Conservation (phyloP, 2,888 invertebrate genomes). For the Autographa pulchrina region DNA sequence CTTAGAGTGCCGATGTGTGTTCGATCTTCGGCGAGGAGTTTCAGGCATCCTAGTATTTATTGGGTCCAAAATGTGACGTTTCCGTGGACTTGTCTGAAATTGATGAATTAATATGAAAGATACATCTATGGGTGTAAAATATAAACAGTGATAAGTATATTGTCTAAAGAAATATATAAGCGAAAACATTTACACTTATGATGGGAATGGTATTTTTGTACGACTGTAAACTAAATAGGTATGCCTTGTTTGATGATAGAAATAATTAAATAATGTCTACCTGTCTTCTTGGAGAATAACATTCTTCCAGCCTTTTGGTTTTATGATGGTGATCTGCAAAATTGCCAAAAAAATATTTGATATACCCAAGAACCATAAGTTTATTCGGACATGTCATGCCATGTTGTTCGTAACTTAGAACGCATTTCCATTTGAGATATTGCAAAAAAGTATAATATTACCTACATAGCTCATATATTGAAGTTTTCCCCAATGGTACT, state of each 20-base stretch:
- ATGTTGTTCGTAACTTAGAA: too few species aligned
- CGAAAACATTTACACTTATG: too few species aligned
- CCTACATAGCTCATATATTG: too few species aligned
- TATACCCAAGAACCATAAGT: too few species aligned
- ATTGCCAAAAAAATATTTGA: neutral
- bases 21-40: conserved; percentile 32
- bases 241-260: too few species aligned
- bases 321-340: conserved; percentile 62
- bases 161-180: neutral
- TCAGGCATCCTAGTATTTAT: conserved; percentile 21
- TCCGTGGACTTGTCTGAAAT: conserved; percentile 43
- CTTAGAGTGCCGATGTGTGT: conserved; percentile 25
- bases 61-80: conserved; percentile 28
- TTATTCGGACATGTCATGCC: too few species aligned
- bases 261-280: conserved; percentile 40
- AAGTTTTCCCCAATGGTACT: too few species aligned
- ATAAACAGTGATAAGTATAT: neutral
- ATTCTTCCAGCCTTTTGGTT: conserved; percentile 67
- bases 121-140: neutral
- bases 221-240: too few species aligned
- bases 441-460: too few species aligned
- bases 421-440: too few species aligned
- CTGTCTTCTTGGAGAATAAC: conserved; percentile 61
- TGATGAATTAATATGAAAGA: neutral
- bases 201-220: too few species aligned